These are phyloP conservation scores for Paralichthys olivaceus DNA, from an alignment of 2,113 vertebrate genomes.

Conservation along the genomic window DNA sequence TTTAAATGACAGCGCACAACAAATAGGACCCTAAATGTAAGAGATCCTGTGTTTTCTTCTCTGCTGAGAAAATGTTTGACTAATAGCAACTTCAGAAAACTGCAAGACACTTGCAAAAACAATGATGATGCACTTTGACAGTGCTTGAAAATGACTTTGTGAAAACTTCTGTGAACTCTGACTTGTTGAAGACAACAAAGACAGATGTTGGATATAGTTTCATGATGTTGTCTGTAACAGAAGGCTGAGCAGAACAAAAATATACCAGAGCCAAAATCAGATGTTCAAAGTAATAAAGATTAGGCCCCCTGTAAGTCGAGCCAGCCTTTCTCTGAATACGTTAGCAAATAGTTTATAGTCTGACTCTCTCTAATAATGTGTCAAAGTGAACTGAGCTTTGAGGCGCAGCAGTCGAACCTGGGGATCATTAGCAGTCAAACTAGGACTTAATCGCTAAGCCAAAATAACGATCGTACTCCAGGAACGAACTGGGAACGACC, in stretches of 20 bases:
- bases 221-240: background rate
- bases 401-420: conserved; percentile 23
- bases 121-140: background rate
- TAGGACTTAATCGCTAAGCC: conserved; percentile 47
- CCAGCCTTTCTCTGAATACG: conserved; percentile 5
- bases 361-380: conserved; percentile 34
- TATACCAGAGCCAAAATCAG: conserved; percentile 14
- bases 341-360: conserved; percentile 12
- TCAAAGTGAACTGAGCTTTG: conserved; percentile 29
- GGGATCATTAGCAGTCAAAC: conserved; percentile 65
- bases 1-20: too few relatives aligned
- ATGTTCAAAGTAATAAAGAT: conserved; percentile 23
- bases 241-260: background rate
- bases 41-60: too few relatives aligned
- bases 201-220: background rate
- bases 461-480: conserved; percentile 53
- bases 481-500: conserved; percentile 45
- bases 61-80: too few relatives aligned
- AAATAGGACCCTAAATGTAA: too few relatives aligned
- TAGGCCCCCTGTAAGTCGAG: background rate
- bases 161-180: background rate
- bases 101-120: background rate
- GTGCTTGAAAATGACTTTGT: conserved; percentile 11
- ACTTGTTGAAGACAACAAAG: background rate
- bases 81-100: background rate